Base-by-base conservation (phyloP, 2,797 vertebrate genomes). In the Pipistrellus kuhlii region DNA sequence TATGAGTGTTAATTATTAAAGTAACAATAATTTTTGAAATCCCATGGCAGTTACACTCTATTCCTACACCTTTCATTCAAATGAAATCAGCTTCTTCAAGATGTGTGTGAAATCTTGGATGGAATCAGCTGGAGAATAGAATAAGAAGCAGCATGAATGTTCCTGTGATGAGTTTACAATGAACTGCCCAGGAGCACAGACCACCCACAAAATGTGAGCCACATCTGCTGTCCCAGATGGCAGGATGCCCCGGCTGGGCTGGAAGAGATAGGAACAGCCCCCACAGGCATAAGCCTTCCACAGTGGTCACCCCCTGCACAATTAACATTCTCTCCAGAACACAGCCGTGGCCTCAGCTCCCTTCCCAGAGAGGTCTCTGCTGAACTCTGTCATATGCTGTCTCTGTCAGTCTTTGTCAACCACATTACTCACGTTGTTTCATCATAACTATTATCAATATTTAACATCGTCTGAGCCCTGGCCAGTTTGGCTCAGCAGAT, bases 61-160 rank as follows among this genome's bases (percentile, higher is more conserved):
- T 13, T 69, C 32, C n/a, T n/a, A 6, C 4, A 48, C n/a, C 59
- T 75, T 68, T 13, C 59, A 90, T 80, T 66, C 38, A 46, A 82
- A 80, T 84, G 64, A 90, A 72, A 90, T 48, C 32, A 44, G 0
- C 57, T 83, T 80, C 55, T 83, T 71, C 17, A 8, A 9, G 30
- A 78, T 35, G 6, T 2, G 0, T 18, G 5, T 64, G 32, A 73
- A 76, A 81, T 41, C 38, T 44, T 23, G 41, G 51, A 23, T 57
- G 8, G 30, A 71, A 30, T 71, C 4, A 41, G 17, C 64, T 95
- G 71, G 64, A n/a, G 84, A 71, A 66, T 53, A 71, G 88, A 88
- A 71, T 57, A 13, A 55, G 75, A 55, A 46, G 18, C 15, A 46
- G 73, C 32, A 10, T 48, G n/a, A 90, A n/a, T 71, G 8, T 69